Evolutionary conservation across 2,888 invertebrate genomes (phyloP).

Genomic region (Imbricaverruca yamaguchii): DNA sequence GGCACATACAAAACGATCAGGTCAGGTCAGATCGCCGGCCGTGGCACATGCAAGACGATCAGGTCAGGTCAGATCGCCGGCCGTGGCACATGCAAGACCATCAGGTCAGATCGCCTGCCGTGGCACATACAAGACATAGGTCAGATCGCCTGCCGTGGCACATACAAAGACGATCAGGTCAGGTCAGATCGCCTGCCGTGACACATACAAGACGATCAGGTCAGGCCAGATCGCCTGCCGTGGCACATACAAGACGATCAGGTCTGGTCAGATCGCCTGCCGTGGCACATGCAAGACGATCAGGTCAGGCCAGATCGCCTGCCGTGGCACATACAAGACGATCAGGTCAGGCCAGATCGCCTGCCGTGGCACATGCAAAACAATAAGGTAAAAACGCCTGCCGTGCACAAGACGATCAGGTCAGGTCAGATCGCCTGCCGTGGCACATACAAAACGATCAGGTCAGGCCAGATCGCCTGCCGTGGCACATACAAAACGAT

Average conservation of each 20-base stretch:
- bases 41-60: slow-evolving; percentile 32
- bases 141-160: too few relatives aligned
- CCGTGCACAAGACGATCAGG: slow-evolving; percentile 35
- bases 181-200: too few relatives aligned
- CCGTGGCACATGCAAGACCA: neutral
- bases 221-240: too few relatives aligned
- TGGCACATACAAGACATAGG: too few relatives aligned
- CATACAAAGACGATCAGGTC: slow-evolving; percentile 32
- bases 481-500: slow-evolving; percentile 16
- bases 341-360: neutral
- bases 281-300: slow-evolving; percentile 32
- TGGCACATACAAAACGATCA: slow-evolving; percentile 21
- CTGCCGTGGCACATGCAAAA: too few relatives aligned
- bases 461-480: too few relatives aligned
- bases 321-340: slow-evolving; percentile 31
- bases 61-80: too few relatives aligned
- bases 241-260: slow-evolving; percentile 32
- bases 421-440: too few relatives aligned
- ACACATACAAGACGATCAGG: slow-evolving; percentile 32
- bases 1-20: slow-evolving; percentile 21
- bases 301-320: neutral
- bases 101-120: too few relatives aligned
- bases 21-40: too few relatives aligned
- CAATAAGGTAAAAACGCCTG: too few relatives aligned
- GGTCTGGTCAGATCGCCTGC: too few relatives aligned